A percentile compares a stretch with the other conserved stretches of the same genome.
Evolutionary conservation across 2,797 vertebrate genomes (phyloP).

Genomic region (Periophthalmus magnuspinnatus): DNA sequence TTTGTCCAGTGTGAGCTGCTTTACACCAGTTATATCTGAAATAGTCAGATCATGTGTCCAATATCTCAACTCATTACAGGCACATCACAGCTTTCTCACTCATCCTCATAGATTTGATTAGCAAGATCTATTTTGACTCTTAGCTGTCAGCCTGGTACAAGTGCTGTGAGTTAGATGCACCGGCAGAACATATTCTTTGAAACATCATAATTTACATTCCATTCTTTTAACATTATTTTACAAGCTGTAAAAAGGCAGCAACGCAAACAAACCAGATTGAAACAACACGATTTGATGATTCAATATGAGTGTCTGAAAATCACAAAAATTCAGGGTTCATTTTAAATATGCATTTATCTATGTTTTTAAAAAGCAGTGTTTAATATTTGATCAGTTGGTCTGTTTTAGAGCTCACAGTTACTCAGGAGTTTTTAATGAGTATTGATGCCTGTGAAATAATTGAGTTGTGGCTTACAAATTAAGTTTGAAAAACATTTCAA

Average conservation of each 20-base stretch:
- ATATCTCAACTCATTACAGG: background rate
- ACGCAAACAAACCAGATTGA: conserved; percentile 1
- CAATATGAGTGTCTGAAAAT: background rate
- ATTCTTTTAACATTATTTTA: background rate
- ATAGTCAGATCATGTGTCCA: background rate
- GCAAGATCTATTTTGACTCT: background rate
- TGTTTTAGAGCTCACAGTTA: background rate
- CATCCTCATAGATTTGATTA: background rate
- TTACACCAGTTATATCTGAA: conserved; percentile 1
- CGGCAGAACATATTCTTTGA: background rate
- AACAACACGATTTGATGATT: background rate
- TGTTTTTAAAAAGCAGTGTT: background rate
- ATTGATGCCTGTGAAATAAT: conserved; percentile 1
- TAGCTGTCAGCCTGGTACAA: background rate
- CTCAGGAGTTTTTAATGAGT: conserved; percentile 1
- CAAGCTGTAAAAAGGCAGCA: background rate
- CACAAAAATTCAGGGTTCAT: background rate
- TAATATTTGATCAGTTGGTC: background rate
- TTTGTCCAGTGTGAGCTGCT: background rate
- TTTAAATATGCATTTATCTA: background rate
- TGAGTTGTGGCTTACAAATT: conserved; percentile 1
- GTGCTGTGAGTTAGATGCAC: background rate
- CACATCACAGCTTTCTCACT: background rate
- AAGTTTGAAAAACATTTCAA: background rate
- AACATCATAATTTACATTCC: background rate